Percentiles rank a stretch among this genome's conserved stretches.
phyloP scores from a whole-genome alignment of 2,888 invertebrate species.

The Palloptera scutellata region DNA sequence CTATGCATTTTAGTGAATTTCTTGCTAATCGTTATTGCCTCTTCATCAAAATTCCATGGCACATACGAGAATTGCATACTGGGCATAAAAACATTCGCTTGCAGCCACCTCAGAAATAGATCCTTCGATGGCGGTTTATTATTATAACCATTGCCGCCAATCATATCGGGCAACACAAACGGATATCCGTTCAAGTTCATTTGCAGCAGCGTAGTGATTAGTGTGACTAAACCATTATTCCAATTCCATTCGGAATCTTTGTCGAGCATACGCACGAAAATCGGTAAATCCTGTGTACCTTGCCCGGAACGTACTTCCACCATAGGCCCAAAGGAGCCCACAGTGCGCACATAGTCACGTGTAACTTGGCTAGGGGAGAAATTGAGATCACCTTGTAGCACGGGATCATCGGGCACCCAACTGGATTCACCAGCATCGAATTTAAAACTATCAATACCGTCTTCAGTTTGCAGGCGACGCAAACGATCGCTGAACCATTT shows the following conservation, averaged over 20 bases:
- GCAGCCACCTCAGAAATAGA: constrained; percentile 77
- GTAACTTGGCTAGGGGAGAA: constrained; percentile 63
- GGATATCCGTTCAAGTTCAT: constrained; percentile 67
- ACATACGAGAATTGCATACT: constrained; percentile 78
- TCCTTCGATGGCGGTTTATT: constrained; percentile 67
- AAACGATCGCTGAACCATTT: constrained; percentile 67
- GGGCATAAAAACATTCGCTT: constrained; percentile 80
- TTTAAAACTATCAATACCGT: constrained; percentile 77
- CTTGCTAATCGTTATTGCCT: constrained; percentile 71
- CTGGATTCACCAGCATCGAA: constrained; percentile 80
- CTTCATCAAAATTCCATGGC: constrained; percentile 76
- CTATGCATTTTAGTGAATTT: constrained; percentile 74
- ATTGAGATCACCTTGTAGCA: constrained; percentile 67
- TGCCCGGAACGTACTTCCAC: constrained; percentile 75
- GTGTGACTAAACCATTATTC: constrained; percentile 72
- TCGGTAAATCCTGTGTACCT: constrained; percentile 71
- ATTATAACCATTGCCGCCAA: constrained; percentile 72
- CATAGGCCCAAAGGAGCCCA: constrained; percentile 68
- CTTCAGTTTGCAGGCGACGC: constrained; percentile 67
- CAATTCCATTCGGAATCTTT: constrained; percentile 73
- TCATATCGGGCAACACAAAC: constrained; percentile 81
- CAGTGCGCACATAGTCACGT: constrained; percentile 66
- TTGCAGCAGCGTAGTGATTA: constrained; percentile 70
- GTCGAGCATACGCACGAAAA: constrained; percentile 79
- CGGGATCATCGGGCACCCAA: constrained; percentile 70